These are phyloP conservation scores for Cochlearius cochlearius DNA, from an alignment of 2,113 vertebrate genomes.

Conservation along the genomic window DNA sequence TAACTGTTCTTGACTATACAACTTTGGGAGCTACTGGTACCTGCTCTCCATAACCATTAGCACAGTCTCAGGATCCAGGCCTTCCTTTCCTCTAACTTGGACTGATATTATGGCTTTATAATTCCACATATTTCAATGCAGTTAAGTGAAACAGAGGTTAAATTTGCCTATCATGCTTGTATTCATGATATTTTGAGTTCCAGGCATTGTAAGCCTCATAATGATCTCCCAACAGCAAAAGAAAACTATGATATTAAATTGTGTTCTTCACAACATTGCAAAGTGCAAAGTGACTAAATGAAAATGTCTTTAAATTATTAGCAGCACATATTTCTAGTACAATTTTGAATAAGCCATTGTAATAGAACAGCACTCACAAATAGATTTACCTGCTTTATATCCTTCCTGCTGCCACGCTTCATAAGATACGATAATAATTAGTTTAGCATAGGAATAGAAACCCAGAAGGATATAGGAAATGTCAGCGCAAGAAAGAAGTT, in stretches of 20 bases:
- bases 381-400: background rate
- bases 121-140: background rate
- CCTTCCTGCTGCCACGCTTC: background rate
- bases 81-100: background rate
- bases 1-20: background rate
- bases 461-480: background rate
- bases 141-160: background rate
- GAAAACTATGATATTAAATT: background rate
- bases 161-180: background rate
- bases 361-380: background rate
- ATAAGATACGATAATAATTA: background rate
- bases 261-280: background rate
- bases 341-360: background rate
- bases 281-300: background rate
- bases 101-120: background rate
- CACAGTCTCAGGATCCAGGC: background rate
- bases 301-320: conserved; percentile 21
- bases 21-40: background rate
- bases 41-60: background rate
- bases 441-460: background rate
- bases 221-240: background rate
- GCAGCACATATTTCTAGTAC: background rate
- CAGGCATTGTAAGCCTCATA: background rate
- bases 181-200: background rate
- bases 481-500: background rate